Conservation (phyloP, 2,797 vertebrate species). For the Pogoniulus pusillus region DNA sequence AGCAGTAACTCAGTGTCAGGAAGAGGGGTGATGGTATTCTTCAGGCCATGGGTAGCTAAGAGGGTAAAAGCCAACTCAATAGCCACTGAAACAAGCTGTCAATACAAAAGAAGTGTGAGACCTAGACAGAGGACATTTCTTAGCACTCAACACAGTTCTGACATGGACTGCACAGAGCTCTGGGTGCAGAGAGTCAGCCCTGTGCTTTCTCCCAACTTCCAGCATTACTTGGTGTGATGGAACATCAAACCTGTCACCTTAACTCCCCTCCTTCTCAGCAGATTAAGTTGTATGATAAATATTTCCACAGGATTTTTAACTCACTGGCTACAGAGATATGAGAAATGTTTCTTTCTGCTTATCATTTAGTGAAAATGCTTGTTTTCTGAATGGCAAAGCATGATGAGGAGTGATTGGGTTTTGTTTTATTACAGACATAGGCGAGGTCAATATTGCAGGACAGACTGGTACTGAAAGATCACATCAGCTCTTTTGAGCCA, state of each 20-base stretch:
- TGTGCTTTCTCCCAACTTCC: not conserved
- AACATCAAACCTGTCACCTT: not conserved
- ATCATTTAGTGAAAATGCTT: too few species aligned
- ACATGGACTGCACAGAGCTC: rapidly evolving
- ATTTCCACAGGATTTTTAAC: not conserved
- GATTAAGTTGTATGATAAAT: not conserved
- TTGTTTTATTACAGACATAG: not conserved
- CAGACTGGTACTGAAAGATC: not conserved
- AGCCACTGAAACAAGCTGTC: not conserved
- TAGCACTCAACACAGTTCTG: not conserved
- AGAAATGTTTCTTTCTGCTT: too few species aligned
- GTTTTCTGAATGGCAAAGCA: not conserved
- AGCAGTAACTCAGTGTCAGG: not conserved
- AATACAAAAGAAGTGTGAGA: not conserved
- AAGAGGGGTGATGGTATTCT: not conserved
- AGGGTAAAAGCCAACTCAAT: not conserved
- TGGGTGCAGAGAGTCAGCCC: not conserved
- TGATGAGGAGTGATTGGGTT: not conserved
- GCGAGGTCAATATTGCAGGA: not conserved
- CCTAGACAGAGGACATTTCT: not conserved
- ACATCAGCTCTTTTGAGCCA: not conserved
- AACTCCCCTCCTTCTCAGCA: not conserved
- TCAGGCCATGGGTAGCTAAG: not conserved
- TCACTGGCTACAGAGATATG: rapidly evolving
- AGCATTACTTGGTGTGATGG: not conserved